phyloP scores from a whole-genome alignment of 2,888 invertebrate genomes.

The Muscina levida region DNA sequence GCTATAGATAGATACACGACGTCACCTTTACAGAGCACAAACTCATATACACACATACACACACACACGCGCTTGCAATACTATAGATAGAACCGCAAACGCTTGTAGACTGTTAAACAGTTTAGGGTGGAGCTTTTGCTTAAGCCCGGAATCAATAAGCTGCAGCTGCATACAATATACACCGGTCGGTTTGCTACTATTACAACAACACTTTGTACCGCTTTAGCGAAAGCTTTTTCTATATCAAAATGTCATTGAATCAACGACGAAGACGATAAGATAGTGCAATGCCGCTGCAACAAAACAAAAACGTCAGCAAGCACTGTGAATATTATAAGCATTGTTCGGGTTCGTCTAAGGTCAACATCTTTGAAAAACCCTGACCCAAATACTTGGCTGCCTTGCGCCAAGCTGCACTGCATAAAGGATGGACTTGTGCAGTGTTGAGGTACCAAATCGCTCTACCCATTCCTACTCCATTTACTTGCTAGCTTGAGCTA shows the following conservation, averaged over 20 bases:
- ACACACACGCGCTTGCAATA: conserved; percentile 26
- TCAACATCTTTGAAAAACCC: conserved; percentile 55
- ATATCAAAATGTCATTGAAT: conserved; percentile 28
- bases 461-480: not conserved
- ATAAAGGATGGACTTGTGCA: conserved; percentile 22
- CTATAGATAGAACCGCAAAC: not conserved
- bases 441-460: not conserved
- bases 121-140: conserved; percentile 55
- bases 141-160: too few species aligned
- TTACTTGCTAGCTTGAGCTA: not conserved
- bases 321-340: conserved; percentile 19
- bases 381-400: conserved; percentile 52
- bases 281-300: not conserved
- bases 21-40: too few species aligned
- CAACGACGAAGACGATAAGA: not conserved
- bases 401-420: not conserved
- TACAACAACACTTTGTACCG: conserved; percentile 40
- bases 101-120: conserved; percentile 12
- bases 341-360: conserved; percentile 53
- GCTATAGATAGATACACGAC: not conserved
- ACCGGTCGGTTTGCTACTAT: conserved; percentile 6
- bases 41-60: not conserved
- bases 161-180: conserved; percentile 1
- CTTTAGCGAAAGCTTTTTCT: conserved; percentile 55
- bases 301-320: conserved; percentile 61